Evolutionary conservation across 2,113 vertebrate species (phyloP).

Genomic region (rat (Rattus norvegicus)): DNA sequence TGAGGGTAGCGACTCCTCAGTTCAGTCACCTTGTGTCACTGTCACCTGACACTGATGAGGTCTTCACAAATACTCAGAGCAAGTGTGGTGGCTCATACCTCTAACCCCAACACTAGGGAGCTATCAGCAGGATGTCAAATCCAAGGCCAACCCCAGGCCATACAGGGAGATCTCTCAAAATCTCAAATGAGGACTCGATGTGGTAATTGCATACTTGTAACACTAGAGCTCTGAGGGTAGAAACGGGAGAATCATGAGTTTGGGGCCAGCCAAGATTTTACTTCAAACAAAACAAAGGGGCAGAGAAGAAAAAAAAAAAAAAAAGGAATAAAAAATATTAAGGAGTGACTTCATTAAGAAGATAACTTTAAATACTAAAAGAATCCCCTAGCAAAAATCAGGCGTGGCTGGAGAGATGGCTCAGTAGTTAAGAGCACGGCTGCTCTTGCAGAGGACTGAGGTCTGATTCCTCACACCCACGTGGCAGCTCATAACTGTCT

Average conservation of each 20-base stretch:
- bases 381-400: neutral
- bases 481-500: neutral
- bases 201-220: neutral
- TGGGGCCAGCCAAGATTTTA: neutral
- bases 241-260: neutral
- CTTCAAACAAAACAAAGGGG: neutral
- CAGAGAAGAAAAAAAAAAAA: neutral
- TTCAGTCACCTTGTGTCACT: neutral
- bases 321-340: neutral
- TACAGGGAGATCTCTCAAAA: neutral
- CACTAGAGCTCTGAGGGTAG: neutral
- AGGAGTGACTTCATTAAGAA: slow-evolving; percentile 1
- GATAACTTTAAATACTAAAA: slow-evolving; percentile 7
- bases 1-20: neutral
- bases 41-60: neutral
- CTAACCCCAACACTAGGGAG: neutral
- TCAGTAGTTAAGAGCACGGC: neutral
- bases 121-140: neutral
- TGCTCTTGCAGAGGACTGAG: neutral
- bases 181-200: neutral
- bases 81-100: neutral
- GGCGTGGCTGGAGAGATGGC: neutral
- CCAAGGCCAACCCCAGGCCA: too few species aligned
- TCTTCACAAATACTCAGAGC: neutral
- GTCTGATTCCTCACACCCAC: neutral